These are phyloP conservation scores for Thaumatotibia leucotreta DNA, from an alignment of 1,140 invertebrate species.

Conservation along the genomic window DNA sequence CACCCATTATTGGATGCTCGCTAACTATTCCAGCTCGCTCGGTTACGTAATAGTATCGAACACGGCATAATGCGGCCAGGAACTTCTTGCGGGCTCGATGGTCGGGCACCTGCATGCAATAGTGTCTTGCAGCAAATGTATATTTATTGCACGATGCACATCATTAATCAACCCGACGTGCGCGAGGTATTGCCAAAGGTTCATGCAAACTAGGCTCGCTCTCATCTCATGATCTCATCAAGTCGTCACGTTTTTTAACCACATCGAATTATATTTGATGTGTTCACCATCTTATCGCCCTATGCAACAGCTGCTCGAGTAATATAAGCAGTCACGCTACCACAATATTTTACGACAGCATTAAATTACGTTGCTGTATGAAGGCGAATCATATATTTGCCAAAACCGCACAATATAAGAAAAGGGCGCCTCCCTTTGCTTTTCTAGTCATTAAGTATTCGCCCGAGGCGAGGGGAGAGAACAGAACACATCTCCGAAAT, in stretches of 20 bases:
- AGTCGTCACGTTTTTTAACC: constrained; percentile 57
- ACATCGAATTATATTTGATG: constrained; percentile 48
- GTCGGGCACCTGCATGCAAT: constrained; percentile 10
- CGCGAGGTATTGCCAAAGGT: constrained; percentile 35
- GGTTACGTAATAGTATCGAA: background rate
- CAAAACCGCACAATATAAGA: constrained; percentile 31
- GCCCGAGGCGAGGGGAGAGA: constrained; percentile 30
- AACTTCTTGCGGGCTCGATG: background rate
- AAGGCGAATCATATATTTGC: constrained; percentile 28
- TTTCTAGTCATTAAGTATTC: constrained; percentile 40
- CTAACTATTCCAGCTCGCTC: constrained; percentile 4
- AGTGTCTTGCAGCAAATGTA: background rate
- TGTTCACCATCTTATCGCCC: constrained; percentile 27
- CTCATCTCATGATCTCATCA: constrained; percentile 56
- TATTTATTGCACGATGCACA: constrained; percentile 18
- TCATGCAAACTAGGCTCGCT: constrained; percentile 33
- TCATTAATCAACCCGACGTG: constrained; percentile 38
- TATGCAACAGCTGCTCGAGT: constrained; percentile 46
- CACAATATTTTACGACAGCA: constrained; percentile 56
- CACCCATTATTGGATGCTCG: constrained; percentile 1
- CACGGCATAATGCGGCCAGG: background rate
- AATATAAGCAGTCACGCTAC: constrained; percentile 42
- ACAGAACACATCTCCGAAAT: constrained; percentile 53
- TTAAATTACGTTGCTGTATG: constrained; percentile 46
- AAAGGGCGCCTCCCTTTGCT: constrained; percentile 49